phyloP scores from a whole-genome alignment of 2,797 vertebrate species.

The Danio albolineatus region DNA sequence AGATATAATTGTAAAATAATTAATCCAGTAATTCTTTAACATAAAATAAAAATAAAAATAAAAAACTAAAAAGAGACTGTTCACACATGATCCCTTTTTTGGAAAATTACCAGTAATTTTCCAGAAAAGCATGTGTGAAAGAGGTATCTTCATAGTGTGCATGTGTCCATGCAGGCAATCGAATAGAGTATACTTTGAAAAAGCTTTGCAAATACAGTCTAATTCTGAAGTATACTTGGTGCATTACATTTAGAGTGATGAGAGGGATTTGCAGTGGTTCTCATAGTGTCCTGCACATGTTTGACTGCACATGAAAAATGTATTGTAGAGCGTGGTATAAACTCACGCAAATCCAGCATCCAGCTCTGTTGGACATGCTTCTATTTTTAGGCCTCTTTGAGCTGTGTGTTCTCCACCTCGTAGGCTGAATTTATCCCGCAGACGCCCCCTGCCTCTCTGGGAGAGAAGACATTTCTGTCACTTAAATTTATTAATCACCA shows the following conservation, averaged over 20 bases:
- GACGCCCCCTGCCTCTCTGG: not conserved
- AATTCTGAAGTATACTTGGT: no score
- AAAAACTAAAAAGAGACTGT: no score
- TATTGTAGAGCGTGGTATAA: conserved; percentile 65
- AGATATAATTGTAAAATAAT: no score
- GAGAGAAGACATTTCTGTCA: conserved; percentile 26
- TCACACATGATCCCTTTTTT: no score
- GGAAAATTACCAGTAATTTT: no score
- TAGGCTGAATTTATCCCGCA: conserved; percentile 12
- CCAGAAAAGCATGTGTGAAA: no score
- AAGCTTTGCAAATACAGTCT: no score
- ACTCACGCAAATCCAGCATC: conserved; percentile 70
- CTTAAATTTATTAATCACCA: conserved; percentile 53
- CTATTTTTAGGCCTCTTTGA: conserved; percentile 46
- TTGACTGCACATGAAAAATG: conserved; percentile 72
- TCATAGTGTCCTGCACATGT: conserved; percentile 57
- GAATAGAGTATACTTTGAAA: no score
- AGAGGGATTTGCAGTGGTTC: conserved; percentile 26
- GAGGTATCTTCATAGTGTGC: no score
- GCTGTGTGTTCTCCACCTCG: conserved; percentile 29
- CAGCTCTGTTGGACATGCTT: conserved; percentile 56
- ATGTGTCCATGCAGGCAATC: no score
- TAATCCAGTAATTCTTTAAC: no score
- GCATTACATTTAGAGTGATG: conserved; percentile 1
- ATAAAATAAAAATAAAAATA: no score